Base-by-base conservation (phyloP, 2,888 invertebrate genomes). In the Lepidochrysops patricia region DNA sequence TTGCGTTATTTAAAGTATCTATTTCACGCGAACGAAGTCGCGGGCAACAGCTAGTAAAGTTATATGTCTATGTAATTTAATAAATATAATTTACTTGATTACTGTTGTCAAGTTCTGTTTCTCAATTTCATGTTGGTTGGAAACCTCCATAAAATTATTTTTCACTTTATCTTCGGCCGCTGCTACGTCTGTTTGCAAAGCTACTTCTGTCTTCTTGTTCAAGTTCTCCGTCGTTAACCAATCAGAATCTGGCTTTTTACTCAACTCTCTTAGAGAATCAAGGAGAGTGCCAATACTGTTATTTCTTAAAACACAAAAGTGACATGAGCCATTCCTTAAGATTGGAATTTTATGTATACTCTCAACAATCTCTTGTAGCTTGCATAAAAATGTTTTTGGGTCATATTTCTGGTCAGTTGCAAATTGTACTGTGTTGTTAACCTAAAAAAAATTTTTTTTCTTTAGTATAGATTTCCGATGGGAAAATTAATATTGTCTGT, bases 41-140 rank as follows among this genome's bases (percentile, higher is more conserved):
- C n/a, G n/a, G n/a, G n/a, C n/a, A n/a, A n/a, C n/a, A n/a, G n/a
- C n/a, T n/a, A n/a, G n/a, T n/a, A n/a, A n/a, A n/a, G n/a, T n/a
- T n/a, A n/a, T n/a, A n/a, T n/a, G n/a, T n/a, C n/a, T n/a, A n/a
- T n/a, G 1, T 15, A 32, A 19, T n/a, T 13, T 27, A 57, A 37
- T 26, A 34, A 50, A 13, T 34, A 15, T 32, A 56, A 27, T 25
- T 43, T 65, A 76, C 80, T 77, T 62, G 50, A 84, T 74, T 4
- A 80, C 68, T n/a, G 68, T 69, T 6, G 71, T 67, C 58, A 82
- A 75, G 63, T 76, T 78, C 27, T 61, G 76, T 57, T 77, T 87
- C 58, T 78, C 84, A 52, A 80, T 87, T 57, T 82, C 74, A 52
- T 85, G 82, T 27, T 69, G 67, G 60, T 72, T 64, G 29, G 76